Conservation (phyloP, 1,140 invertebrate species). For the Drosophila nikananu region DNA sequence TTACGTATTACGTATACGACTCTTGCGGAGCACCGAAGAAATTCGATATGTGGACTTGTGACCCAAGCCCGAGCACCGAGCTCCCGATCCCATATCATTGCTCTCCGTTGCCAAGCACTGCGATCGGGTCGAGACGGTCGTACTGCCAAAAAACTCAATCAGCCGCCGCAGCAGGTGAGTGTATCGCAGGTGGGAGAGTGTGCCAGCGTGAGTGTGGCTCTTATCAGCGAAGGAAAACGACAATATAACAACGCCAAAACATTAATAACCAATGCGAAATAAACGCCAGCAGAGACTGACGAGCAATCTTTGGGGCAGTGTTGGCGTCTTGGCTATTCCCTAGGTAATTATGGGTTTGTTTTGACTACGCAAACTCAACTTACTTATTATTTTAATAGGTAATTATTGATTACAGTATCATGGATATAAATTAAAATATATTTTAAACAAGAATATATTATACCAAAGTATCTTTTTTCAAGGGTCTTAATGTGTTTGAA, state of each 20-base stretch:
- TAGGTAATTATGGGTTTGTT: not conserved
- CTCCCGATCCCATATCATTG: not conserved
- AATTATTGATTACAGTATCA: not conserved
- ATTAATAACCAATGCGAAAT: slow-evolving; percentile 71
- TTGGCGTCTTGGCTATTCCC: not conserved
- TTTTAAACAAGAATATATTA: not conserved
- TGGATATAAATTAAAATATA: not conserved
- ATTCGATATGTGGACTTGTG: slow-evolving; percentile 76
- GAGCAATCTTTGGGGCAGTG: slow-evolving; percentile 14
- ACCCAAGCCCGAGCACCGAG: slow-evolving; percentile 36
- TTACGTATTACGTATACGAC: slow-evolving; percentile 63
- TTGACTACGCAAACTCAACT: not conserved
- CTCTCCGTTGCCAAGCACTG: slow-evolving; percentile 52
- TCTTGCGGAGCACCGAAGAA: slow-evolving; percentile 39
- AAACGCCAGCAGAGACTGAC: slow-evolving; percentile 43
- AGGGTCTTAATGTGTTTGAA: not conserved
- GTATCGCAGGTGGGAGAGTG: slow-evolving; percentile 7
- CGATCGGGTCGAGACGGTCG: slow-evolving; percentile 32
- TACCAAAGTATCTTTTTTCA: not conserved
- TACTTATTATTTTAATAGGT: too few species aligned
- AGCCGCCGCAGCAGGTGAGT: slow-evolving; percentile 35
- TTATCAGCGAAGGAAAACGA: slow-evolving; percentile 79
- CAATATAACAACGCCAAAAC: slow-evolving; percentile 68
- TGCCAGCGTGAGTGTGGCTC: slow-evolving; percentile 13
- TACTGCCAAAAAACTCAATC: slow-evolving; percentile 58